Percentiles rank a stretch among this genome's conserved stretches.
Evolutionary conservation across 2,888 invertebrate species (phyloP).

Genomic region (Bombylius major): DNA sequence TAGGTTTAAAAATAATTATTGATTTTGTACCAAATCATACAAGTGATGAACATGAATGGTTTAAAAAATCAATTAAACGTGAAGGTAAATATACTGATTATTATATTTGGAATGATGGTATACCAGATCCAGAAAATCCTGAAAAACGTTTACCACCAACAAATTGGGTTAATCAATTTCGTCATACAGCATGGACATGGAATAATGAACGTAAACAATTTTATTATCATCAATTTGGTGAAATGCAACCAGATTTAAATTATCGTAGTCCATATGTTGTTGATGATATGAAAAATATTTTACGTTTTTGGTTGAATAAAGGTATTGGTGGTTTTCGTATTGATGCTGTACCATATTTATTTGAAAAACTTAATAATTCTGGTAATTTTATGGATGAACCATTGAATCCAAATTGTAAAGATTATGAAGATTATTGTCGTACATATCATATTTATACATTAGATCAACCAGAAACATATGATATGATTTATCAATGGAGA

Average conservation of each 20-base stretch:
- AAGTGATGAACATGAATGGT: constrained; percentile 72
- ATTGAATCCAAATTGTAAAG: constrained; percentile 31
- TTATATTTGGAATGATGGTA: constrained; percentile 55
- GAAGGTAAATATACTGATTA: constrained; percentile 54
- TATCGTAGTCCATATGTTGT: constrained; percentile 41
- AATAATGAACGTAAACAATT: constrained; percentile 42
- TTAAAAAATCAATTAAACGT: constrained; percentile 49
- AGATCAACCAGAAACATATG: constrained; percentile 39
- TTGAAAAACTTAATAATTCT: constrained; percentile 36
- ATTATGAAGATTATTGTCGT: constrained; percentile 39
- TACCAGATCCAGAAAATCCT: constrained; percentile 30
- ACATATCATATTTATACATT: constrained; percentile 42
- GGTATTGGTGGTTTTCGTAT: constrained; percentile 52
- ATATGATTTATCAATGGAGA: constrained; percentile 35
- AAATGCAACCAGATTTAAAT: constrained; percentile 53
- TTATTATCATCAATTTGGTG: constrained; percentile 51
- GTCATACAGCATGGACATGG: constrained; percentile 51
- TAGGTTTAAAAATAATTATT: constrained; percentile 38
- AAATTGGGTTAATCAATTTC: constrained; percentile 42
- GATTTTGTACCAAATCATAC: constrained; percentile 47
- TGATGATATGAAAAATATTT: constrained; percentile 41
- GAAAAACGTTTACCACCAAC: constrained; percentile 37
- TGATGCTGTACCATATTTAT: constrained; percentile 31
- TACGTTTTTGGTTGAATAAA: constrained; percentile 51
- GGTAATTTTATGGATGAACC: constrained; percentile 43